Evolutionary conservation across 2,888 invertebrate species (phyloP).

Genomic region (Caenorhabditis panamensis): DNA sequence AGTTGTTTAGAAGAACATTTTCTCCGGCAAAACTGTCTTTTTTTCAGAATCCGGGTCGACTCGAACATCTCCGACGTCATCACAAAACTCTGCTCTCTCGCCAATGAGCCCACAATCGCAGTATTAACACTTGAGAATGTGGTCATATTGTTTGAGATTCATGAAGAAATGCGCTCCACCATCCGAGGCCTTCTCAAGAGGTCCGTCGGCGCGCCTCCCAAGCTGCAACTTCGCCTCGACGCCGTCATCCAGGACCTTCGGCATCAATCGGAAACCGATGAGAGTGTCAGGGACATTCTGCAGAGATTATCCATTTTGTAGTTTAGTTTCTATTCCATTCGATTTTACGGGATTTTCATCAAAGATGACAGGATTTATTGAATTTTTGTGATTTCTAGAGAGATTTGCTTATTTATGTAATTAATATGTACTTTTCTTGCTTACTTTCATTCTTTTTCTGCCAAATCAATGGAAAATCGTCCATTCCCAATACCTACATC

Average conservation of each 20-base stretch:
- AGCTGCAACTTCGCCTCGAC: conserved; percentile 26
- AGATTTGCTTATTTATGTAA: too few relatives aligned
- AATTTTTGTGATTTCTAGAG: too few relatives aligned
- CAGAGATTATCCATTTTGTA: conserved; percentile 46
- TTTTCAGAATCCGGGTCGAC: conserved; percentile 35
- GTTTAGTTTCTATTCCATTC: background rate
- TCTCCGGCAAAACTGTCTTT: too few relatives aligned
- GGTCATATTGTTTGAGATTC: conserved; percentile 46
- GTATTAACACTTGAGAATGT: conserved; percentile 48
- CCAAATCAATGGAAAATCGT: too few relatives aligned
- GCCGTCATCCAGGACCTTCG: conserved; percentile 44
- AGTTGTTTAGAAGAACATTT: too few relatives aligned
- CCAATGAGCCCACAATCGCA: conserved; percentile 47
- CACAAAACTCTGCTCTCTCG: conserved; percentile 46
- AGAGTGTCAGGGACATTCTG: conserved; percentile 38
- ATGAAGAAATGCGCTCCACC: conserved; percentile 58
- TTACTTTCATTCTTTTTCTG: too few relatives aligned
- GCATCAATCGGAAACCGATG: conserved; percentile 26
- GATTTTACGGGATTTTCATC: background rate
- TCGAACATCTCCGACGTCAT: conserved; percentile 37
- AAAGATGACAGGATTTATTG: too few relatives aligned
- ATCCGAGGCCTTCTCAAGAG: conserved; percentile 58
- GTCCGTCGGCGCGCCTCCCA: conserved; percentile 28
- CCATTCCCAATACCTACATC: too few relatives aligned
- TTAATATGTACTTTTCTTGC: too few relatives aligned